A percentile compares a stretch with the other conserved stretches of the same genome.
phyloP scores from a whole-genome alignment of 2,888 invertebrate genomes.

The Clostera curtula region DNA sequence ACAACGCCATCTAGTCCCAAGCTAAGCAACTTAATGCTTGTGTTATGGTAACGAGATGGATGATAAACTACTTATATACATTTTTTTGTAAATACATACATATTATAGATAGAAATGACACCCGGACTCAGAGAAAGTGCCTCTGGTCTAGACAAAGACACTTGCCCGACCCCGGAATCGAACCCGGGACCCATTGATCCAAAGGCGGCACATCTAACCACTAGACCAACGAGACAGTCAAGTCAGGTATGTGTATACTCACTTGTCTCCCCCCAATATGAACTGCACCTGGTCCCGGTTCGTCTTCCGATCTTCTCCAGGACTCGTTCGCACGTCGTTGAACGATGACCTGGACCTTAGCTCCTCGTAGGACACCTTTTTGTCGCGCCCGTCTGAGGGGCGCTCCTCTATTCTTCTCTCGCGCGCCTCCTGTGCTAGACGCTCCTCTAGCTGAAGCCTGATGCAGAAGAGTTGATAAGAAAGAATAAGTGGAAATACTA shows the following conservation, averaged over 20 bases:
- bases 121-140: too few relatives aligned
- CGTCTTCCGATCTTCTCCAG: conserved; percentile 43
- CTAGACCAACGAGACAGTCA: too few relatives aligned
- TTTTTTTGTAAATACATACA: too few relatives aligned
- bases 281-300: conserved; percentile 62
- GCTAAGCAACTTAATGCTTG: too few relatives aligned
- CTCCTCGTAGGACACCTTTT: conserved; percentile 31
- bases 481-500: not conserved
- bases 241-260: conserved; percentile 26
- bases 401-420: conserved; percentile 47
- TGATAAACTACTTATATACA: too few relatives aligned
- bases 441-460: conserved; percentile 64
- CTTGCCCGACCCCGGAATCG: too few relatives aligned
- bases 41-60: too few relatives aligned
- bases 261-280: conserved; percentile 65
- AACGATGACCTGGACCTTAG: conserved; percentile 27
- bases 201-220: too few relatives aligned
- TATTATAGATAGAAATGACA: too few relatives aligned
- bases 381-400: conserved; percentile 39
- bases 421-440: conserved; percentile 58
- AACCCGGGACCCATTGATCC: too few relatives aligned
- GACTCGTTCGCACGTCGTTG: conserved; percentile 53
- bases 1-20: too few relatives aligned
- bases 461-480: not conserved
- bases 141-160: too few relatives aligned